Conservation (phyloP, 2,797 vertebrate genomes). For the Pampus argenteus region DNA sequence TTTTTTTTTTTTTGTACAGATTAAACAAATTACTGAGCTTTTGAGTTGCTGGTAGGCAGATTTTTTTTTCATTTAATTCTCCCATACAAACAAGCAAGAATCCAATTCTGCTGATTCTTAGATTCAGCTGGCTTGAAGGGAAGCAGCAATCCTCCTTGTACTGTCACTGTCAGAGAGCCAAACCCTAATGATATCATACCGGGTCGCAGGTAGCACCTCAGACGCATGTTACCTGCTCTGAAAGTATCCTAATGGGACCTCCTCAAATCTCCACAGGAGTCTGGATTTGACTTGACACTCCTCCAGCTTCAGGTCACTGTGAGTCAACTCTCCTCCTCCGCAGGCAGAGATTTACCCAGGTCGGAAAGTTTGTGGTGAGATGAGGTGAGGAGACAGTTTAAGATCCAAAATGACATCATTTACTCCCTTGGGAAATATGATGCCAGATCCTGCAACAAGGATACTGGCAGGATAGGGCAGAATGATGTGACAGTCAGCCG, state of each 20-base stretch:
- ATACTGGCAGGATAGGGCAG: not conserved
- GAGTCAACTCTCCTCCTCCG: slow-evolving; percentile 32
- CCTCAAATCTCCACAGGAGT: slow-evolving; percentile 16
- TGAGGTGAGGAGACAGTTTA: slow-evolving; percentile 35
- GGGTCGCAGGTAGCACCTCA: slow-evolving; percentile 22
- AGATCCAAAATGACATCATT: slow-evolving; percentile 35
- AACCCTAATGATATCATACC: slow-evolving; percentile 9
- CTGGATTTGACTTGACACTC: slow-evolving; percentile 40
- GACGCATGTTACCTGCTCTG: slow-evolving; percentile 8
- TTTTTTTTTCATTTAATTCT: too few relatives aligned
- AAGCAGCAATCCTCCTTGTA: not conserved
- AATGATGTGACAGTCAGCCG: not conserved
- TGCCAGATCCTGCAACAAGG: slow-evolving; percentile 19
- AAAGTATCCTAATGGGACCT: slow-evolving; percentile 21
- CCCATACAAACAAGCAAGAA: not conserved
- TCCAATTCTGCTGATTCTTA: not conserved
- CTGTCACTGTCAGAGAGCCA: not conserved
- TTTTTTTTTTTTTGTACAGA: too few relatives aligned
- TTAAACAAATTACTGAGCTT: too few relatives aligned
- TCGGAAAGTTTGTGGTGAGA: slow-evolving; percentile 16
- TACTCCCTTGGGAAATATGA: slow-evolving; percentile 28
- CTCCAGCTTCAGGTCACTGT: slow-evolving; percentile 33
- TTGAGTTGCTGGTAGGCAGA: too few relatives aligned
- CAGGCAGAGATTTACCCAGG: slow-evolving; percentile 30
- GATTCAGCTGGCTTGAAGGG: not conserved